Percentiles rank a stretch among this genome's conserved stretches.
phyloP scores from a whole-genome alignment of 2,888 invertebrate genomes.

The Limnephilus marmoratus region DNA sequence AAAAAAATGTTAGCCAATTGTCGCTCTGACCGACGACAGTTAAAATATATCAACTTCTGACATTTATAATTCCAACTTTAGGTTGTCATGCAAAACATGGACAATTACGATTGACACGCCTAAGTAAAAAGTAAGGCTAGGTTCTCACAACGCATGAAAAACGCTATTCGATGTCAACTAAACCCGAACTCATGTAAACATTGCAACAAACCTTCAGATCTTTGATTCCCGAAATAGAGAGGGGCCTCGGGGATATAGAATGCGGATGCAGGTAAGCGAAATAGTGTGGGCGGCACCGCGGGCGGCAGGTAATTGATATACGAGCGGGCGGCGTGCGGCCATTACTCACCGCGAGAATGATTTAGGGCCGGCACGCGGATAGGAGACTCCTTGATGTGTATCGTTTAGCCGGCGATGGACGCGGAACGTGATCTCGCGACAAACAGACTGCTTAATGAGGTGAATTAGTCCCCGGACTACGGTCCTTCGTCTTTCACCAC shows the following conservation, averaged over 20 bases:
- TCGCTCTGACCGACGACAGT: too few relatives aligned
- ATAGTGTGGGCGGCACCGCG: constrained; percentile 37
- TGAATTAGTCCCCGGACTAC: neutral
- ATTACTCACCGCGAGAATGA: constrained; percentile 62
- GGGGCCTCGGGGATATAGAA: constrained; percentile 13
- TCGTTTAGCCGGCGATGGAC: constrained; percentile 10
- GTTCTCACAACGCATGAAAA: too few relatives aligned
- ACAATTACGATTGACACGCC: too few relatives aligned
- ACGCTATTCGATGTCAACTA: neutral
- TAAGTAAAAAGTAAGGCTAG: too few relatives aligned
- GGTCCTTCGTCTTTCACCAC: neutral
- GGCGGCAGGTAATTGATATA: constrained; percentile 64
- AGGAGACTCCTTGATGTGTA: constrained; percentile 36
- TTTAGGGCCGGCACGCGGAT: constrained; percentile 52
- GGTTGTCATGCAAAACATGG: too few relatives aligned
- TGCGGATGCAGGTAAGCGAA: constrained; percentile 7
- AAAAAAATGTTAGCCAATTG: too few relatives aligned
- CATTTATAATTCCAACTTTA: too few relatives aligned
- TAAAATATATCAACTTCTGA: too few relatives aligned
- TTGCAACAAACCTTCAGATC: neutral
- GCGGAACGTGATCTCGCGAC: neutral
- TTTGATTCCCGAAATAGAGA: neutral
- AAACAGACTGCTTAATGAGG: neutral
- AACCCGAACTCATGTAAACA: neutral
- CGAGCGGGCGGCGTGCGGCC: constrained; percentile 57